phyloP scores from a whole-genome alignment of 1,140 invertebrate species.

The Notospermus geniculatus region DNA sequence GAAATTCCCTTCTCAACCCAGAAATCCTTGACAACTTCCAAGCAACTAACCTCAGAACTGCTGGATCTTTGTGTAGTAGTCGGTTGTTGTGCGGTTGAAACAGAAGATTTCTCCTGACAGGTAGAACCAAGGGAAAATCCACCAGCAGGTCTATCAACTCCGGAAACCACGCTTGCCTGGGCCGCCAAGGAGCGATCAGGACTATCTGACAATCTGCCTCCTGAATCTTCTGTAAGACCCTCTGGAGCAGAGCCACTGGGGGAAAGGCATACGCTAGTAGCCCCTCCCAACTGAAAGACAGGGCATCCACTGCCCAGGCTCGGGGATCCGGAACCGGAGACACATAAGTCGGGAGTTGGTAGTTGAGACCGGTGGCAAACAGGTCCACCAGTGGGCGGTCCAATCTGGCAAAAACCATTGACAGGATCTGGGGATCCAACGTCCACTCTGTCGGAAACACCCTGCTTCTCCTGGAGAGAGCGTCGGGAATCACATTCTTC shows the following conservation, averaged over 20 bases:
- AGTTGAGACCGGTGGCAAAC: constrained; percentile 20
- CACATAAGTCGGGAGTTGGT: constrained; percentile 14
- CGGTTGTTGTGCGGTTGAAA: constrained; percentile 8
- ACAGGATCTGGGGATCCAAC: too few species aligned
- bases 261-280: constrained; percentile 25
- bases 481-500: too few species aligned
- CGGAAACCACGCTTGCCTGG: constrained; percentile 19
- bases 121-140: constrained; percentile 8
- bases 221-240: constrained; percentile 18
- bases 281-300: constrained; percentile 17
- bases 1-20: constrained; percentile 15
- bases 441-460: too few species aligned
- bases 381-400: too few species aligned
- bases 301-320: constrained; percentile 15
- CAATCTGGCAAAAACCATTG: constrained; percentile 7
- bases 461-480: too few species aligned
- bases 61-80: constrained; percentile 15
- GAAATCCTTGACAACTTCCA: constrained; percentile 16
- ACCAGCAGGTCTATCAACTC: constrained; percentile 12
- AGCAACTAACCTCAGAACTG: constrained; percentile 16
- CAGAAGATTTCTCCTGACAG: too few species aligned
- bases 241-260: constrained; percentile 19
- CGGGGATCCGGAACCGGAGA: constrained; percentile 10
- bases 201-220: constrained; percentile 16
- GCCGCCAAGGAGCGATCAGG: constrained; percentile 24